Conservation (phyloP, 2,888 invertebrate genomes). For the Pilophorus perplexus region DNA sequence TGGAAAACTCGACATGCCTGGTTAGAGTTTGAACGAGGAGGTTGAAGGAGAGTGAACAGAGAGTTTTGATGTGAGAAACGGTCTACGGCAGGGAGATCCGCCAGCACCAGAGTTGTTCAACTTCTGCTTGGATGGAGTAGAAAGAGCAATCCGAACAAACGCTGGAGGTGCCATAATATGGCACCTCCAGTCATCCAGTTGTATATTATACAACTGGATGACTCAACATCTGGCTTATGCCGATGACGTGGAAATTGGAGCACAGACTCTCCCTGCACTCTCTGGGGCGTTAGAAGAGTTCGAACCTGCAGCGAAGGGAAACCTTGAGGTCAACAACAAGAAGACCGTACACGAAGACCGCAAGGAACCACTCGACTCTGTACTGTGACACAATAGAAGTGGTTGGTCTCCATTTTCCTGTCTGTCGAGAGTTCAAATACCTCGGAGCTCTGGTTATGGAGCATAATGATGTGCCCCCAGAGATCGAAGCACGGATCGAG, state of each 20-base stretch:
- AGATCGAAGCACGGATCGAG: neutral
- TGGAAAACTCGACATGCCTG: no score
- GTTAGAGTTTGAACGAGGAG: no score
- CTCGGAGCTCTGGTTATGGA: neutral
- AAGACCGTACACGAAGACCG: neutral
- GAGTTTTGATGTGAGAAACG: no score
- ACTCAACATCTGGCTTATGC: conserved; percentile 14
- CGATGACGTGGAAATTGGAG: conserved; percentile 1
- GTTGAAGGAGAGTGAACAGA: no score
- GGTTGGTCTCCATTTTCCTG: neutral
- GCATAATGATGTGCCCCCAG: neutral
- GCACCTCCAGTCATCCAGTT: no score
- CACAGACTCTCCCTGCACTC: neutral
- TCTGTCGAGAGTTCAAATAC: conserved; percentile 2
- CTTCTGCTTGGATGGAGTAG: neutral
- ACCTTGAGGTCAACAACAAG: neutral
- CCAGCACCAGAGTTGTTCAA: neutral
- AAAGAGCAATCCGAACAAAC: neutral
- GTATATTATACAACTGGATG: conserved; percentile 1
- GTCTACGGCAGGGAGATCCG: neutral
- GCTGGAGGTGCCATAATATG: neutral
- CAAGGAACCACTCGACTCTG: neutral
- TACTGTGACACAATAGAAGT: neutral
- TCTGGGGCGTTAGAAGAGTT: conserved; percentile 3
- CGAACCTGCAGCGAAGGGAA: neutral